Evolutionary conservation across 2,888 invertebrate genomes (phyloP).

Genomic region (Lordiphosa andalusiaca): DNA sequence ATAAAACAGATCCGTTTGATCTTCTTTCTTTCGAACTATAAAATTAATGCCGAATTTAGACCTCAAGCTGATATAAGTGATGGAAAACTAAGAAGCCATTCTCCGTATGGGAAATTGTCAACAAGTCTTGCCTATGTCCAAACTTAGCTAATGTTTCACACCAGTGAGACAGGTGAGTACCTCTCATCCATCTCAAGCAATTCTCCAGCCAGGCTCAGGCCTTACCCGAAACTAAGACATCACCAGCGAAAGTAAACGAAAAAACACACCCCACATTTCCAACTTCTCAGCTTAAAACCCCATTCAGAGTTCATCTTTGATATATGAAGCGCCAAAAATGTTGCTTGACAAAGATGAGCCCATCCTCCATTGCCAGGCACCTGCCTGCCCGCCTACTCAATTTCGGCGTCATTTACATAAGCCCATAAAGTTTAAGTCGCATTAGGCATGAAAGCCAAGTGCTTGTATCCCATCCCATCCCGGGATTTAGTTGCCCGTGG

Average conservation of each 20-base stretch:
- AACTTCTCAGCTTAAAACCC: conserved; percentile 24
- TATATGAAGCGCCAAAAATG: conserved; percentile 59
- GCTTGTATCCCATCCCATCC: conserved; percentile 36
- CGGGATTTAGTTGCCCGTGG: conserved; percentile 69
- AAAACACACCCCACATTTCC: conserved; percentile 1
- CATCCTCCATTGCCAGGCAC: conserved; percentile 30
- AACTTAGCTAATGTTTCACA: no score
- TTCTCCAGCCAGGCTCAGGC: no score
- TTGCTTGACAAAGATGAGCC: conserved; percentile 10
- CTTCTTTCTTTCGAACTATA: no score
- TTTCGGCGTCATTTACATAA: conserved; percentile 60
- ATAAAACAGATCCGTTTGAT: no score
- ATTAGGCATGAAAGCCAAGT: conserved; percentile 62
- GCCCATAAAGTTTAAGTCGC: conserved; percentile 69
- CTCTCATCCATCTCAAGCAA: no score
- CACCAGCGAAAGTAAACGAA: background rate
- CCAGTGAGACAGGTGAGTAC: no score
- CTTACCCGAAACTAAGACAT: background rate
- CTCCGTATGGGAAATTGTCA: no score
- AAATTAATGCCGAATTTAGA: no score
- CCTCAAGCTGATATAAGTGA: no score
- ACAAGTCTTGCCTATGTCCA: no score
- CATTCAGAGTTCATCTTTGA: conserved; percentile 43
- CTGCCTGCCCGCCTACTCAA: conserved; percentile 10
- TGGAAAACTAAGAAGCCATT: no score